Conservation (phyloP, 2,888 invertebrate species). For the Melolontha melolontha region DNA sequence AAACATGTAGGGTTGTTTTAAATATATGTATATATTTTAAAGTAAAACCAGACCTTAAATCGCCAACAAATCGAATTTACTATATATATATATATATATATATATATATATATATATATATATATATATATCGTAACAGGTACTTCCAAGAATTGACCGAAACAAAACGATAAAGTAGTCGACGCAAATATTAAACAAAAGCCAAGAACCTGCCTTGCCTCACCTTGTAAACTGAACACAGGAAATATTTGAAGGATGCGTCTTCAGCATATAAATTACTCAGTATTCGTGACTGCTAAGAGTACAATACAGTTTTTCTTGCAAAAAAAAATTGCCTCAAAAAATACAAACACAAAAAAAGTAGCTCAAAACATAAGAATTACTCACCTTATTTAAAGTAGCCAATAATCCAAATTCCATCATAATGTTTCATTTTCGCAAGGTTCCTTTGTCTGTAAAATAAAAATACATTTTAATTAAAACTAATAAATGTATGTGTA, state of each 20-base stretch:
- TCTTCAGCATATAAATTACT: conserved; percentile 12
- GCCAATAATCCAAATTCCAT: conserved; percentile 3
- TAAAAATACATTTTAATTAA: background rate
- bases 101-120: too few species aligned
- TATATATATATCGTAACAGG: too few species aligned
- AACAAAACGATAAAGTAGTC: too few species aligned
- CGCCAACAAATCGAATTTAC: too few species aligned
- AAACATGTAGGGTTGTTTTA: too few species aligned
- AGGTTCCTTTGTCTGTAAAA: background rate
- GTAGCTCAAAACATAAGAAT: background rate
- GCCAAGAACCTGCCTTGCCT: conserved; percentile 6
- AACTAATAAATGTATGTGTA: too few species aligned
- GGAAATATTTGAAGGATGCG: conserved; percentile 13
- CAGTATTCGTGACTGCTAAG: background rate
- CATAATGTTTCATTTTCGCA: background rate
- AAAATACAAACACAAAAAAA: background rate
- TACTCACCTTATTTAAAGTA: conserved; percentile 7
- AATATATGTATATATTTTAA: too few species aligned
- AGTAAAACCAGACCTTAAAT: too few species aligned
- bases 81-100: too few species aligned
- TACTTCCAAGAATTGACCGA: too few species aligned
- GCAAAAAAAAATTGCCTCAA: conserved; percentile 2
- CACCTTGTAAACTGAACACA: background rate
- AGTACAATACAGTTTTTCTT: background rate
- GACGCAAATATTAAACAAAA: too few species aligned